Base-by-base conservation (phyloP, 2,888 invertebrate species). In the Catocala fraxini region DNA sequence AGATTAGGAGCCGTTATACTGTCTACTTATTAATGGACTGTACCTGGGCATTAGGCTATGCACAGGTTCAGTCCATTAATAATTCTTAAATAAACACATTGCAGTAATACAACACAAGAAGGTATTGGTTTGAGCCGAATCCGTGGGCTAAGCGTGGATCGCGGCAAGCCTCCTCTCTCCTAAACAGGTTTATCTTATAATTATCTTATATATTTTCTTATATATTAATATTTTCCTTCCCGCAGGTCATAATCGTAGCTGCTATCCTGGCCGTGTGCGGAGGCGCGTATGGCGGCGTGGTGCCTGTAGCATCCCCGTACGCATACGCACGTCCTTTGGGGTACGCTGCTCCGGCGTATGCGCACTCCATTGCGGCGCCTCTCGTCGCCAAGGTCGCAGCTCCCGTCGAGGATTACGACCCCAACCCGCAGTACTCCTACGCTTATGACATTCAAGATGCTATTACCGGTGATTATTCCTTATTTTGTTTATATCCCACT, bases 371-470 rank as follows among this genome's bases (percentile, higher is more conserved):
- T 6, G 71, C 70, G 0, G 83, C 82, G 5, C 81, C 84, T 1
- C 79, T 82, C 56, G 79, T 87, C 25, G 89, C 93, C 0, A 88
- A 85, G 63, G 87, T 95, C 0, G 89, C 87, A 0, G 88, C 92
- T 1, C 90, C 93, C 0, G 94, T 95, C 7, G 95, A 95, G 13
- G 95, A 95, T 47, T 95, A 95, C 82, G 95, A 95, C 76, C 95
- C 95, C 3, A 95, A 95, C 80, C 96, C 96, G 6, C 96, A 96
- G 84, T 96, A 96, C 81, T 95, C 95, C 35, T 96, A 95, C 86
- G 96, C 96, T 45, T 96, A 96, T 82, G 96, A 96, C 75, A 96
- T 96, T 67, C 95, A 96, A 81, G 96, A 96, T 84, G 94, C 95
- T 54, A 79, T 96, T 33, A 96, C 96, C 70, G 96, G 96, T 83